Evolutionary conservation across 1,140 invertebrate genomes (phyloP).

Genomic region (Lethrus apterus): DNA sequence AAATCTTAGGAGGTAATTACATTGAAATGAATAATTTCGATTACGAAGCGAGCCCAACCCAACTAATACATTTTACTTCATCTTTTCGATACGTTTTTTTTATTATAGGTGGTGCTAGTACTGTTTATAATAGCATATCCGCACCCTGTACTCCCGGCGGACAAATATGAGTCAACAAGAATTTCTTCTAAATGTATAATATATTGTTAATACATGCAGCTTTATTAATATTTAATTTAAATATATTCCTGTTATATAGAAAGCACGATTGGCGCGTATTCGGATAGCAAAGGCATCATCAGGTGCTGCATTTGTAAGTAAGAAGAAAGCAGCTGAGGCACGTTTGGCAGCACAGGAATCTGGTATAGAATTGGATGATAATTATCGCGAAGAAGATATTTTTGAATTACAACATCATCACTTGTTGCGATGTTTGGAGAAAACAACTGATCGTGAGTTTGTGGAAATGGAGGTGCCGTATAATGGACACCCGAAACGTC

Average conservation of each 20-base stretch:
- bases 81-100: too few relatives aligned
- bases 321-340: constrained; percentile 98
- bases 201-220: too few relatives aligned
- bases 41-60: too few relatives aligned
- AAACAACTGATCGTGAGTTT: constrained; percentile 96
- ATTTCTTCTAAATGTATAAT: too few relatives aligned
- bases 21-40: too few relatives aligned
- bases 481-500: constrained; percentile 85
- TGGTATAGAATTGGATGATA: constrained; percentile 81
- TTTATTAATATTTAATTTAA: background rate
- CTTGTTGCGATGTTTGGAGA: constrained; percentile 92
- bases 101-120: too few relatives aligned
- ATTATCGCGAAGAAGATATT: constrained; percentile 88
- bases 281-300: constrained; percentile 97
- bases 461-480: constrained; percentile 91
- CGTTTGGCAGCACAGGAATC: constrained; percentile 84
- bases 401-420: constrained; percentile 99
- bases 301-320: constrained; percentile 96
- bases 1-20: too few relatives aligned
- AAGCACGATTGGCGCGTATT: constrained; percentile 95
- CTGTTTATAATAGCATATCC: too few relatives aligned
- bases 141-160: too few relatives aligned
- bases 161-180: too few relatives aligned
- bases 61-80: too few relatives aligned
- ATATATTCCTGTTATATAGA: constrained; percentile 61